These are phyloP conservation scores for Cyclopterus lumpus DNA, from an alignment of 2,797 vertebrate species.

Conservation along the genomic window DNA sequence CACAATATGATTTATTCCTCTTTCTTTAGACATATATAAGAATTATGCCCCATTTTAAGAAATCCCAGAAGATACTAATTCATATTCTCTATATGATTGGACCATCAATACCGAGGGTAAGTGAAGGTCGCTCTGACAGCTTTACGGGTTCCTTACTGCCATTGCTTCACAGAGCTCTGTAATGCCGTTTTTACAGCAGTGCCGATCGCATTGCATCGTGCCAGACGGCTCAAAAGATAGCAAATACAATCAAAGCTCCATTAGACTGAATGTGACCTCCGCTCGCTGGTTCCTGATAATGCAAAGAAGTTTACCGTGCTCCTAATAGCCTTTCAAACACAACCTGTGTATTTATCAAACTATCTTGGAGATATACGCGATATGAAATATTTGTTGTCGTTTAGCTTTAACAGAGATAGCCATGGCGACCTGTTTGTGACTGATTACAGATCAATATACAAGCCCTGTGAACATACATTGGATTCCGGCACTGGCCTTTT, in stretches of 20 bases:
- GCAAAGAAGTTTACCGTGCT: conserved; percentile 28
- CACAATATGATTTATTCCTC: conserved; percentile 69
- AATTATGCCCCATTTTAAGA: conserved; percentile 74
- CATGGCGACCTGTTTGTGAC: conserved; percentile 24
- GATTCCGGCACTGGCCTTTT: conserved; percentile 11
- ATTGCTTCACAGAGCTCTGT: conserved; percentile 46
- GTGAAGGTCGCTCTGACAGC: conserved; percentile 80
- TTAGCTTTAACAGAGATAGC: conserved; percentile 3
- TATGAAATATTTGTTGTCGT: conserved; percentile 24
- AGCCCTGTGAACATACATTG: conserved; percentile 17
- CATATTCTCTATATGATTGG: conserved; percentile 80
- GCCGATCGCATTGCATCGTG: conserved; percentile 57
- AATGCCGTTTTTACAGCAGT: conserved; percentile 35
- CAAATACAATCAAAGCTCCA: conserved; percentile 66
- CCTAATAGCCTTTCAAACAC: conserved; percentile 16
- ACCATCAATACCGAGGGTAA: conserved; percentile 80
- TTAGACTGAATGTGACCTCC: conserved; percentile 55
- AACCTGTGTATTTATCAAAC: conserved; percentile 19
- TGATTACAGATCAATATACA: conserved; percentile 38
- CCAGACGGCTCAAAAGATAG: conserved; percentile 54
- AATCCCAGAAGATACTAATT: conserved; percentile 78
- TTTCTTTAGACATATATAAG: conserved; percentile 72
- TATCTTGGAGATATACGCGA: conserved; percentile 2
- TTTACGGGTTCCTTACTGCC: conserved; percentile 62
- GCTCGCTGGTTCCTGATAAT: conserved; percentile 20